Evolutionary conservation across 2,888 invertebrate species (phyloP), one percentile per base, ranked within the genome.

Genomic region (Muschampia plurimacula): DNA sequence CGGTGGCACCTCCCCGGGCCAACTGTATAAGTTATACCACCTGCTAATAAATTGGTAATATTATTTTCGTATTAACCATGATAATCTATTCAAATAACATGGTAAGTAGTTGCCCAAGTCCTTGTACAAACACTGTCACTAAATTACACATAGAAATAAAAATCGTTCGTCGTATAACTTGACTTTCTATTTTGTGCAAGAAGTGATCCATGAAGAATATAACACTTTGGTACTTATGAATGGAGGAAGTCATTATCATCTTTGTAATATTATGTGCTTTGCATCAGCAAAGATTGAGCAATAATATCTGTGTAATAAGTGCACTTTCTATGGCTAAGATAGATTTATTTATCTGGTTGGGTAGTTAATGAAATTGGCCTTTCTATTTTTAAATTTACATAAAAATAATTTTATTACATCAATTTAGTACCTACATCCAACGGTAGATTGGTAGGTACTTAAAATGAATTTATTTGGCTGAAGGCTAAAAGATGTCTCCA

Each of bases 131-230:
- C 22, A 22, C 22, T 22, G 22, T 22, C 22, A 22, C 22, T 22
- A 22, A 22, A 22, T 22, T 22, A 22, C 22, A 5, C n/a, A 13
- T 15, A 52, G n/a, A 52, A 59, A 10, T 13, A 12, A 5, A 63
- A 63, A n/a, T 39, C 41, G 22, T 63, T 22, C 41, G 36, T 62
- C 9, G n/a, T 63, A 57, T 28, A 9, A 13, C 57, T 59, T 67
- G 59, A n/a, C 68, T 68, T 68, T 68, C 68, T 68, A 68, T 68
- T 68, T 49, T 36, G 32, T 60, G 46, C 2, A 44, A 28, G 41
- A 15, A 60, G 41, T 46, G 46, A 28, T 60, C 60, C 12, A 36
- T 68, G 46, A 9, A 68, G 57, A 60, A 46, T 46, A 9, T 46
- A 7, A 39, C 13, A 28, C 41, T 57, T 67, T 12, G 8, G 57